These are phyloP conservation scores for Aplochiton taeniatus DNA, from an alignment of 2,797 vertebrate species.

Conservation along the genomic window DNA sequence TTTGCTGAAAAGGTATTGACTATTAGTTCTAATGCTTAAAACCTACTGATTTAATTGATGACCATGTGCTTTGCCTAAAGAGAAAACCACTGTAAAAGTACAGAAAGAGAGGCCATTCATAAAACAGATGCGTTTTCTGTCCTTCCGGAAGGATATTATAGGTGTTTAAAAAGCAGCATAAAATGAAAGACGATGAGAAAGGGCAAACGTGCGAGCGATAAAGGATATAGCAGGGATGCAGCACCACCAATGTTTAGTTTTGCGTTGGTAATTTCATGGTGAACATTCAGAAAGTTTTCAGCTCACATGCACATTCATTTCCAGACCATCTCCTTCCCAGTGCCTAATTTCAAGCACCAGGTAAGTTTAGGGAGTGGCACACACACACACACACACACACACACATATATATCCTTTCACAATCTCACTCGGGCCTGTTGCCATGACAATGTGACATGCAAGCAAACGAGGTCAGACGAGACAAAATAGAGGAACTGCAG, in stretches of 20 bases:
- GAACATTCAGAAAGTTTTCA: slow-evolving; percentile 21
- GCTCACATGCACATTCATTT: slow-evolving; percentile 28
- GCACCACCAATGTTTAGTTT: slow-evolving; percentile 19
- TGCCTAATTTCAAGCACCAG: slow-evolving; percentile 63
- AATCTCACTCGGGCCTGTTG: slow-evolving; percentile 70
- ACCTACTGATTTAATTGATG: too few species aligned
- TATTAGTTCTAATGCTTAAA: too few species aligned
- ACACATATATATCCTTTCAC: slow-evolving; percentile 32
- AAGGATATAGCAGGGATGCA: background rate
- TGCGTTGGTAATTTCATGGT: slow-evolving; percentile 34
- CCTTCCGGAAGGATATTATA: slow-evolving; percentile 26
- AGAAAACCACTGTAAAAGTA: too few species aligned
- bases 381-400: slow-evolving; percentile 44
- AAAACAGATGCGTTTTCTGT: too few species aligned
- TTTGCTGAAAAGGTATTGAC: too few species aligned
- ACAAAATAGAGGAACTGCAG: slow-evolving; percentile 45
- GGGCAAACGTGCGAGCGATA: slow-evolving; percentile 8
- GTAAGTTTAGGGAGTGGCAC: slow-evolving; percentile 73
- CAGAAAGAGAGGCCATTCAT: too few species aligned
- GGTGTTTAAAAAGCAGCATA: slow-evolving; percentile 4
- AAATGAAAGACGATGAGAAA: slow-evolving; percentile 17
- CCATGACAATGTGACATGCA: slow-evolving; percentile 76
- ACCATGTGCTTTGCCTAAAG: too few species aligned
- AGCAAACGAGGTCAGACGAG: slow-evolving; percentile 76
- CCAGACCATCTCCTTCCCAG: slow-evolving; percentile 43